Evolutionary conservation across 2,113 vertebrate genomes (phyloP), one percentile per base, ranked within the genome.

Genomic region (Gopherus evgoodei): DNA sequence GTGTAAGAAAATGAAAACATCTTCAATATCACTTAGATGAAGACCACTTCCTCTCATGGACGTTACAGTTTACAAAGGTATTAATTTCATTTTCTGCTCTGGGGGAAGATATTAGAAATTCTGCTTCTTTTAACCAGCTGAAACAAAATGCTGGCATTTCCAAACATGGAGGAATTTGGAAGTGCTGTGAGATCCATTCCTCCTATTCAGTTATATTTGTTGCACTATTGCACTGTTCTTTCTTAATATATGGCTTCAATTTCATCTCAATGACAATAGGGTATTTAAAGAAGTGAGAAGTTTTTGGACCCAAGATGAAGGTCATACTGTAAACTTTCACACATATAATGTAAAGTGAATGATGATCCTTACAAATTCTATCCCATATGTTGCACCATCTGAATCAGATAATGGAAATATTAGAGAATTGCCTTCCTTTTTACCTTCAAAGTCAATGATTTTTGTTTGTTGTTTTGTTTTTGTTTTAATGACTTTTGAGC

Each of bases 31-130:
- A 95, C 81, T 79, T 89, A 96, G 83, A 96, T 72, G 88, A 97
- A 96, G 97, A 95, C 84, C 5, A 87, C 90, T 97, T 95, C 94
- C 95, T 93, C 88, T 92, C 72, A 94, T 93, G 88, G 93, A 94
- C 97, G 95, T 87, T 4, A 94, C 83, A 93, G 91, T 53, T 93
- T 93, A 89, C 35, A 92, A 2, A 11, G 93, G 89, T 97, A 95
- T 85, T 93, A 54, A 96, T 96, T 97, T 97, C 8, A 72, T 79
- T 91, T 90, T 95, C 75, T 8, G 42, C 93, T 97, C 90, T 53
- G 35, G 92, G 86, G 79, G 52, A 91, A 81, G 47, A 5, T 50
- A 92, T 94, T 92, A 92, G 65, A 94, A 86, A 95, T 97, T 89
- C 56, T 96, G 93, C 96, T 97, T 98, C 93, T 83, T 95, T 86